Evolutionary conservation across 2,888 invertebrate genomes (phyloP).

Genomic region (Flabesymbios commensalis): DNA sequence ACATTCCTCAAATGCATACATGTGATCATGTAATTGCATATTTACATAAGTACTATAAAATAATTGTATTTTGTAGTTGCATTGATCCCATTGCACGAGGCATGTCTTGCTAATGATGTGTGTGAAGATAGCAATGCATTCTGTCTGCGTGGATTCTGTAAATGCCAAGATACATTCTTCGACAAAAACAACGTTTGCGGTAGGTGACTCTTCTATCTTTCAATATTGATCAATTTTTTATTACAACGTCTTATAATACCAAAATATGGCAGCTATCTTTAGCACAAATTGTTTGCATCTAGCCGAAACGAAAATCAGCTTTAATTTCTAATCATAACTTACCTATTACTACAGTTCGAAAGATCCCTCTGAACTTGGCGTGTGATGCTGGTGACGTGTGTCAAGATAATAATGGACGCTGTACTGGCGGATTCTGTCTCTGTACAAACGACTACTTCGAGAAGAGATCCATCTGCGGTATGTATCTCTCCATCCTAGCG

Average conservation of each 20-base stretch:
- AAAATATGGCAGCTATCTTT: too few relatives aligned
- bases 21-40: too few relatives aligned
- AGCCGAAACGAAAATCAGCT: too few relatives aligned
- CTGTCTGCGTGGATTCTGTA: constrained; percentile 12
- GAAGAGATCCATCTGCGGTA: constrained; percentile 21
- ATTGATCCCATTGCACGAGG: constrained; percentile 10
- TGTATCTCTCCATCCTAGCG: too few relatives aligned
- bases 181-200: constrained; percentile 1
- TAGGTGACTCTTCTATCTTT: too few relatives aligned
- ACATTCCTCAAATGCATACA: too few relatives aligned
- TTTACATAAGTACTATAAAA: too few relatives aligned
- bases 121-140: constrained; percentile 16
- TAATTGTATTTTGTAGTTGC: too few relatives aligned
- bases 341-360: not conserved
- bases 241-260: too few relatives aligned
- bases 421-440: constrained; percentile 16
- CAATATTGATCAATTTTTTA: too few relatives aligned
- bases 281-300: too few relatives aligned
- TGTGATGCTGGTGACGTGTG: constrained; percentile 10
- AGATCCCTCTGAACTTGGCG: not conserved
- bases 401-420: constrained; percentile 6
- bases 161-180: constrained; percentile 2
- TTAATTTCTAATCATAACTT: not conserved
- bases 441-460: constrained; percentile 22
- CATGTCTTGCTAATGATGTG: constrained; percentile 1